Conservation (phyloP, 2,113 vertebrate genomes). For the Brachypteracias leptosomus region DNA sequence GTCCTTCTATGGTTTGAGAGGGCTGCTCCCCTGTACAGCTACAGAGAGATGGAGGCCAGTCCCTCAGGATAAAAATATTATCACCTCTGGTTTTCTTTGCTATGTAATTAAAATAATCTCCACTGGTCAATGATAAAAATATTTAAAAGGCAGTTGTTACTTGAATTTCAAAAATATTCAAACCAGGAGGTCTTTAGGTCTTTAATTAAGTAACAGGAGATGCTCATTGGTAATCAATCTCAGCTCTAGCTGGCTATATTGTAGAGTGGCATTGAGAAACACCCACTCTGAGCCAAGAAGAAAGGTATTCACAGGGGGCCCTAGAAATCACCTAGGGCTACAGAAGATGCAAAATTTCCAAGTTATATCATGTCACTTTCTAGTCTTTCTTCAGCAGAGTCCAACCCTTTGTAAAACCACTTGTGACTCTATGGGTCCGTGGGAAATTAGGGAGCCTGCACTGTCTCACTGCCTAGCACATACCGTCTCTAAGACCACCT, state of each 20-base stretch:
- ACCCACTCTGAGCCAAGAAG: neutral
- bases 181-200: neutral
- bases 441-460: neutral
- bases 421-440: accelerated
- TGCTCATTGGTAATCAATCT: neutral
- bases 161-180: neutral
- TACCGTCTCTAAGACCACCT: neutral
- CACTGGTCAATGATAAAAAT: neutral
- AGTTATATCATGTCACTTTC: neutral
- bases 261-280: neutral
- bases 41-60: neutral
- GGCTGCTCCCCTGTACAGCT: accelerated
- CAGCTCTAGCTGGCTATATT: neutral
- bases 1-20: neutral
- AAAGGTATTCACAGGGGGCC: neutral
- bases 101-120: neutral
- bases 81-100: neutral
- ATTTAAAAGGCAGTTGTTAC: neutral
- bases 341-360: neutral
- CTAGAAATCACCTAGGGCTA: neutral
- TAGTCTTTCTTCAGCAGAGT: neutral
- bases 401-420: neutral
- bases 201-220: neutral
- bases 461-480: neutral
- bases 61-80: neutral